Conservation (phyloP, 1,140 invertebrate species). For the Cyrtorhinus lividipennis region DNA sequence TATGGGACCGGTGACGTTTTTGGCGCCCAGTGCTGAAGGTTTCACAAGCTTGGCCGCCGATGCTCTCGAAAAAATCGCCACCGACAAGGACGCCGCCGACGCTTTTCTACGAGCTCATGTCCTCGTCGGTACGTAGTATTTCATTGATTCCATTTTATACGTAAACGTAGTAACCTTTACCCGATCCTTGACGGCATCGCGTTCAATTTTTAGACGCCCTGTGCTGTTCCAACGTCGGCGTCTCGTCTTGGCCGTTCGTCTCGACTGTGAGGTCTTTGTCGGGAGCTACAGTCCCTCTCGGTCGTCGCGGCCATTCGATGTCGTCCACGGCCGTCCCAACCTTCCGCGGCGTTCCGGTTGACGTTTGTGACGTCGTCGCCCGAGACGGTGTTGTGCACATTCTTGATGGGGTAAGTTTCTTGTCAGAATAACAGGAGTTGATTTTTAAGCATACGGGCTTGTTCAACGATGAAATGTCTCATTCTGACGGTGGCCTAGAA, state of each 20-base stretch:
- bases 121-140: constrained; percentile 28
- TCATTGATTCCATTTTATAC: background rate
- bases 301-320: constrained; percentile 28
- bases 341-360: constrained; percentile 29
- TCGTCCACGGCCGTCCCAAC: constrained; percentile 26
- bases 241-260: constrained; percentile 28
- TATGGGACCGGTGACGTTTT: constrained; percentile 31
- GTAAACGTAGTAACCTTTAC: background rate
- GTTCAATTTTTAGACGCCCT: constrained; percentile 30
- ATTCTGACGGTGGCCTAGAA: no score
- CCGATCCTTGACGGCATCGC: background rate
- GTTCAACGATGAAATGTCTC: no score
- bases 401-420: constrained; percentile 27
- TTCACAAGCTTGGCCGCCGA: constrained; percentile 31
- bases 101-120: constrained; percentile 32
- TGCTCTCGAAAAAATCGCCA: constrained; percentile 28
- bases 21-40: constrained; percentile 33
- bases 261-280: constrained; percentile 29
- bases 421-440: no score
- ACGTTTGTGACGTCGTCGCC: constrained; percentile 31
- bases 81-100: constrained; percentile 30
- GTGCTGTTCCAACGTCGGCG: constrained; percentile 31
- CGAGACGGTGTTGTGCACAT: constrained; percentile 32
- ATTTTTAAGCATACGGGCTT: no score
- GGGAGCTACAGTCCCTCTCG: constrained; percentile 27